Conservation (phyloP, 2,113 vertebrate species). For the Larimichthys polyactis region DNA sequence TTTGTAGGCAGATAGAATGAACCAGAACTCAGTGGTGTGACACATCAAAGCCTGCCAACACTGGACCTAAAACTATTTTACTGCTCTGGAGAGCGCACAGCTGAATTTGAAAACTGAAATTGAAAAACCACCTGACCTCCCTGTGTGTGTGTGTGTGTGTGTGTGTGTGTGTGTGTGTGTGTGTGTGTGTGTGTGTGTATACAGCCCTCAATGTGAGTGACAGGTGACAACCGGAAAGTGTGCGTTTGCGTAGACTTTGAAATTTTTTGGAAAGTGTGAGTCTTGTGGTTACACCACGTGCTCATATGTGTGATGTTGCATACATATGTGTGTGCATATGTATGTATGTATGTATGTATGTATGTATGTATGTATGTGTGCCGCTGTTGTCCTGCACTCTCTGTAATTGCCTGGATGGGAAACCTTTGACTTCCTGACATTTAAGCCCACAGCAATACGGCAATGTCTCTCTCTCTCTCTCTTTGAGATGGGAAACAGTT, state of each 20-base stretch:
- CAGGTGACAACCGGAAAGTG: slow-evolving; percentile 63
- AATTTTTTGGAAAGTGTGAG: slow-evolving; percentile 21
- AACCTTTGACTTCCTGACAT: slow-evolving; percentile 74
- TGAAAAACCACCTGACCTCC: slow-evolving; percentile 71
- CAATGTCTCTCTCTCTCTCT: slow-evolving; percentile 22
- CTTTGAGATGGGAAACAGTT: slow-evolving; percentile 4
- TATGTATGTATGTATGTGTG: slow-evolving; percentile 6
- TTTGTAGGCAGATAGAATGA: slow-evolving; percentile 75
- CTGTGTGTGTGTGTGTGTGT: slow-evolving; percentile 6
- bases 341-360: slow-evolving; percentile 1
- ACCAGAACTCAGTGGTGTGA: slow-evolving; percentile 63
- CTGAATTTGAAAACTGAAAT: slow-evolving; percentile 48
- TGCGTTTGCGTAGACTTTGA: slow-evolving; percentile 17
- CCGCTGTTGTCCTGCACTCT: slow-evolving; percentile 41
- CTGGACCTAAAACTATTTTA: slow-evolving; percentile 69
- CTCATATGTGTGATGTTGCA: slow-evolving; percentile 6
- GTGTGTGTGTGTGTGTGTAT: slow-evolving; percentile 20
- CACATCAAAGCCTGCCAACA: slow-evolving; percentile 68
- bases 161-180: slow-evolving; percentile 25
- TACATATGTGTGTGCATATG: background rate
- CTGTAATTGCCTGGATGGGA: slow-evolving; percentile 67
- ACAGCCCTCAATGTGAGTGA: slow-evolving; percentile 43
- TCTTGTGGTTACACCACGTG: background rate
- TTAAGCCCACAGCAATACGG: slow-evolving; percentile 47
- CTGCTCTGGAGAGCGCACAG: slow-evolving; percentile 64